Percentiles rank a stretch among this genome's conserved stretches.
These are phyloP conservation scores for Pseudopodoces humilis DNA, from an alignment of 2,113 vertebrate species.

Conservation along the genomic window DNA sequence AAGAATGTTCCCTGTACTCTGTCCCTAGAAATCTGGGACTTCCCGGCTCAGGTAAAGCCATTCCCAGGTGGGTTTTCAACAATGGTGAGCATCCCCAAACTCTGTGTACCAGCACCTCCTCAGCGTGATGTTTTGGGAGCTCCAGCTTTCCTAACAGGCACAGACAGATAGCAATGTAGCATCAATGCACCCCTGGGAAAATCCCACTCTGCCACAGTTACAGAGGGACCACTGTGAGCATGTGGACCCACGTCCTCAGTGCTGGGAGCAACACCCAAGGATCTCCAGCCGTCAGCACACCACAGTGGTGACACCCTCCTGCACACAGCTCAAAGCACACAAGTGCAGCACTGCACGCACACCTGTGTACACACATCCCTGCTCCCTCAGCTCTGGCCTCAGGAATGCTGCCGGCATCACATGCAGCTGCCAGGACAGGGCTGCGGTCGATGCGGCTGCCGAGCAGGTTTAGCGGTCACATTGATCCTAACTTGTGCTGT, in stretches of 20 bases:
- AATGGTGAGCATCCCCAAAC: not conserved
- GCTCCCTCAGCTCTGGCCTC: not conserved
- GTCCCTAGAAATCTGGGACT: not conserved
- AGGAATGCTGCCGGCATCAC: not conserved
- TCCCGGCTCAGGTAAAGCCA: not conserved
- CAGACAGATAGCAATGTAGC: rapidly evolving
- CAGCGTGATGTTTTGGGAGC: not conserved
- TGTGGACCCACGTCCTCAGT: rapidly evolving
- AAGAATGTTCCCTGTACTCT: not conserved
- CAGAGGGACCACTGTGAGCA: not conserved
- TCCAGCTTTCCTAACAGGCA: not conserved
- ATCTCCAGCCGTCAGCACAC: not conserved
- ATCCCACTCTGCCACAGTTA: not conserved
- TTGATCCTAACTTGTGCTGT: rapidly evolving
- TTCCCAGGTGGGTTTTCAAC: not conserved
- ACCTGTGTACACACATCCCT: not conserved
- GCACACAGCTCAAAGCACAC: rapidly evolving
- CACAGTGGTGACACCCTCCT: rapidly evolving
- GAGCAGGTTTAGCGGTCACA: not conserved
- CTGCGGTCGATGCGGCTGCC: not conserved
- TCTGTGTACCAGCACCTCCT: not conserved
- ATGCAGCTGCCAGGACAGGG: rapidly evolving
- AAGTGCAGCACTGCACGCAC: not conserved
- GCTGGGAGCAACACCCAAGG: not conserved
- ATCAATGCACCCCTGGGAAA: not conserved